A percentile compares a stretch with the other conserved stretches of the same genome.
These are phyloP conservation scores for Xylota segnis DNA, from an alignment of 2,888 invertebrate genomes.

Conservation along the genomic window DNA sequence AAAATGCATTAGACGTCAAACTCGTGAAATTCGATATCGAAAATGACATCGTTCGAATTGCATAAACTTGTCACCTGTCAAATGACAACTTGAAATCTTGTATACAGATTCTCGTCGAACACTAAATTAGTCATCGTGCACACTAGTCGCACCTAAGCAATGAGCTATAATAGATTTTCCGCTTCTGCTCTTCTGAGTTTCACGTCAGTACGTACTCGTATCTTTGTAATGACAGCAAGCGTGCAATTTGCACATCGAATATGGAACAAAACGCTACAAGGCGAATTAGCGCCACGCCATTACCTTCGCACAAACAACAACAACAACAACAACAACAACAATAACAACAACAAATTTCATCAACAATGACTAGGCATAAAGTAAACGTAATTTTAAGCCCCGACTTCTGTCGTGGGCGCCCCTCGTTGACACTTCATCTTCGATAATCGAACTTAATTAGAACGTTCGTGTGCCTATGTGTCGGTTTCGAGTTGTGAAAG, in stretches of 20 bases:
- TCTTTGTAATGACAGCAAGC: neutral
- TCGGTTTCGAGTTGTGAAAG: constrained; percentile 39
- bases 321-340: neutral
- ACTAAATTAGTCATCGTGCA: too few species aligned
- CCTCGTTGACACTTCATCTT: constrained; percentile 33
- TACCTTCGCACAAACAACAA: neutral
- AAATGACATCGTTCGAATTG: neutral
- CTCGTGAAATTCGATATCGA: neutral
- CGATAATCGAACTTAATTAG: constrained; percentile 52
- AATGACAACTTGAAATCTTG: too few species aligned
- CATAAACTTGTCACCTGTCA: too few species aligned
- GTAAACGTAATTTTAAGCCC: neutral
- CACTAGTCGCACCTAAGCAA: too few species aligned
- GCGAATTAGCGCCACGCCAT: constrained; percentile 11
- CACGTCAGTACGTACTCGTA: neutral
- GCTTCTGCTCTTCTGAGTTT: neutral
- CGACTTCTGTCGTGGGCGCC: constrained; percentile 37
- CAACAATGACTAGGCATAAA: constrained; percentile 19
- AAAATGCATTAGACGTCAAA: neutral
- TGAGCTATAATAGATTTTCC: neutral
- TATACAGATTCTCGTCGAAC: too few species aligned
- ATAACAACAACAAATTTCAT: constrained; percentile 8
- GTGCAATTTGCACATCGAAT: constrained; percentile 28
- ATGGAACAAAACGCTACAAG: constrained; percentile 24
- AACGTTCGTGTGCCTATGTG: constrained; percentile 29